These are phyloP conservation scores for Drosophila cognata DNA, from an alignment of 2,888 invertebrate species.

Conservation along the genomic window DNA sequence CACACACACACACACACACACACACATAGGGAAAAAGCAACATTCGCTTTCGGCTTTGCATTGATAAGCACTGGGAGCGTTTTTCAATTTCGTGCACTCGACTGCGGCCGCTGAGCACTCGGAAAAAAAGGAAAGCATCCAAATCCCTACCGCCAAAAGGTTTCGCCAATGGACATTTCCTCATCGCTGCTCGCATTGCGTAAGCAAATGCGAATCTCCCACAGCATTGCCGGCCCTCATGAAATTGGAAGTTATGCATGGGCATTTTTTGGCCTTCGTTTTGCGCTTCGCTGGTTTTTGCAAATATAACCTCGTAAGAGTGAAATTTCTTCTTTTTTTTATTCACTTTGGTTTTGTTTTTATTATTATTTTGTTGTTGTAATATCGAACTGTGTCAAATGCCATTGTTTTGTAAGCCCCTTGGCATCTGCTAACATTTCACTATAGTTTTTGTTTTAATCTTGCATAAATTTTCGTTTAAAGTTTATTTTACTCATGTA, in stretches of 20 bases:
- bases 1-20: not conserved
- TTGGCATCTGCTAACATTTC: conserved; percentile 18
- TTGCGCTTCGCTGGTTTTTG: conserved; percentile 26
- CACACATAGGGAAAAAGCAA: conserved; percentile 14
- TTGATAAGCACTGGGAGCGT: conserved; percentile 41
- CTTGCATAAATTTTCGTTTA: conserved; percentile 22
- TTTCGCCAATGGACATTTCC: conserved; percentile 37
- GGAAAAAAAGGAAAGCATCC: not conserved
- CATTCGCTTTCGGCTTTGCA: conserved; percentile 46
- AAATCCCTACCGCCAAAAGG: conserved; percentile 14
- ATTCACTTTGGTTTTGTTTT: not conserved
- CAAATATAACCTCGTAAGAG: conserved; percentile 13
- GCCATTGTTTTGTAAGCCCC: not conserved
- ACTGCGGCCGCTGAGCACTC: conserved; percentile 47
- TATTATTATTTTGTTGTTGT: not conserved
- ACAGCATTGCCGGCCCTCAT: conserved; percentile 20
- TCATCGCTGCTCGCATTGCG: conserved; percentile 41
- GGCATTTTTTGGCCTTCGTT: conserved; percentile 22
- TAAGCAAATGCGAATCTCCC: conserved; percentile 41
- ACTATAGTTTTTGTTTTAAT: conserved; percentile 22
- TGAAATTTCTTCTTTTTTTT: not conserved
- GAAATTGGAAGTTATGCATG: conserved; percentile 38
- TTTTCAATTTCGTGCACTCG: conserved; percentile 65
- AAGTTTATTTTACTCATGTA: conserved; percentile 20
- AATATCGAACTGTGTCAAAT: conserved; percentile 21